Percentiles rank a stretch among this genome's conserved stretches.
Evolutionary conservation across 2,888 invertebrate genomes (phyloP).

Genomic region (Spodoptera exigua): DNA sequence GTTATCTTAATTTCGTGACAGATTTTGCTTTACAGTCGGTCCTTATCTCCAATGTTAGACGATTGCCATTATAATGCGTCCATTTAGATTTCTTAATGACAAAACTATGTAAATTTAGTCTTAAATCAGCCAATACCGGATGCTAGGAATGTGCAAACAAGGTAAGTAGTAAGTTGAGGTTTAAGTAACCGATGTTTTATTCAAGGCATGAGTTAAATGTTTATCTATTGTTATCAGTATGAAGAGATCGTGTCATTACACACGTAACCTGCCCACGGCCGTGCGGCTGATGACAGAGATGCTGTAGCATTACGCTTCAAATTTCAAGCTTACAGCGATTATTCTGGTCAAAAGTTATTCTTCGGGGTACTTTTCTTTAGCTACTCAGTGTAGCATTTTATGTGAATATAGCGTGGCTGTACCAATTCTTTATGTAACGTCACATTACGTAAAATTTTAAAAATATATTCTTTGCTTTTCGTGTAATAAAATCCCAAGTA

Average conservation of each 20-base stretch:
- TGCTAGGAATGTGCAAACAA: slow-evolving; percentile 40
- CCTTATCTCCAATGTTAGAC: slow-evolving; percentile 45
- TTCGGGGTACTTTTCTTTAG: too few species aligned
- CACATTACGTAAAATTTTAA: too few species aligned
- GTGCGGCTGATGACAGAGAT: slow-evolving; percentile 77
- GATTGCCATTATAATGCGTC: slow-evolving; percentile 41
- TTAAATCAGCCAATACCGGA: slow-evolving; percentile 46
- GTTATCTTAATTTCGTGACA: slow-evolving; percentile 42
- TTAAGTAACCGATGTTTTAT: slow-evolving; percentile 70
- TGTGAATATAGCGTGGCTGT: too few species aligned
- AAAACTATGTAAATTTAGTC: slow-evolving; percentile 47
- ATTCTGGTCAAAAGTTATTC: neutral
- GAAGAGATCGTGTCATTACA: slow-evolving; percentile 82
- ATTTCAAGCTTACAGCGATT: slow-evolving; percentile 53
- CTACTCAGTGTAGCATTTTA: too few species aligned
- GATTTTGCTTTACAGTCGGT: slow-evolving; percentile 33
- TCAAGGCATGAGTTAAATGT: slow-evolving; percentile 74
- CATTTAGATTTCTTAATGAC: slow-evolving; percentile 48
- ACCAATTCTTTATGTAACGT: too few species aligned
- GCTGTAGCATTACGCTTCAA: slow-evolving; percentile 57
- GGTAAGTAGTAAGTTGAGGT: slow-evolving; percentile 57
- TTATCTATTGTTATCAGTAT: slow-evolving; percentile 83
- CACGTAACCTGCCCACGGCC: slow-evolving; percentile 80
- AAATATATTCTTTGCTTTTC: too few species aligned
- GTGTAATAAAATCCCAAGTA: too few species aligned